A percentile compares a stretch with the other conserved stretches of the same genome.
These are phyloP conservation scores for Pangasius sanitwongsei DNA, from an alignment of 2,797 vertebrate genomes.

Conservation along the genomic window DNA sequence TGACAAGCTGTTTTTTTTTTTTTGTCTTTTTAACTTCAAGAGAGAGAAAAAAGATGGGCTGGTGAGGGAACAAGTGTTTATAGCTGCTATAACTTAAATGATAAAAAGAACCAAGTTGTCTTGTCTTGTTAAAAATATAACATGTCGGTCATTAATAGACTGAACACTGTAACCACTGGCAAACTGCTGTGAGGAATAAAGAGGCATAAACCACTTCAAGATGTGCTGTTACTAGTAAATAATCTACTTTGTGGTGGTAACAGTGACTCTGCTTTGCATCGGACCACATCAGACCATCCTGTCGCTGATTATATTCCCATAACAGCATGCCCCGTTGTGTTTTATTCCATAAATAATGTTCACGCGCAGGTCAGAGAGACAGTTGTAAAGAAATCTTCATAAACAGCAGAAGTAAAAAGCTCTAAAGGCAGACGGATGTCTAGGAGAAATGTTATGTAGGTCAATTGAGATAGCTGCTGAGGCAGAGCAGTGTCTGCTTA, in stretches of 20 bases:
- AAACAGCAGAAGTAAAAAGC: slow-evolving; percentile 21
- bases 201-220: background rate
- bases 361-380: slow-evolving; percentile 21
- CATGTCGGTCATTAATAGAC: background rate
- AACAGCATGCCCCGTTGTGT: no score
- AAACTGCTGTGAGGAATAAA: background rate
- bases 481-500: slow-evolving; percentile 74
- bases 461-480: slow-evolving; percentile 75
- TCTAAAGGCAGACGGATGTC: slow-evolving; percentile 51
- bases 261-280: background rate
- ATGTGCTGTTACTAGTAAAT: background rate
- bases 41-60: background rate
- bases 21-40: background rate
- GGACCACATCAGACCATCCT: background rate
- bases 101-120: background rate
- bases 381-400: slow-evolving; percentile 35
- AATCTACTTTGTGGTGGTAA: background rate
- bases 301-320: background rate
- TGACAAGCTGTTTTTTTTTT: background rate
- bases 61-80: background rate
- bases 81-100: background rate
- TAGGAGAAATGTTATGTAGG: slow-evolving; percentile 74
- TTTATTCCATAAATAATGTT: background rate
- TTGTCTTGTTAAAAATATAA: background rate
- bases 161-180: background rate